Evolutionary conservation across 2,888 invertebrate species (phyloP), one percentile per base, ranked within the genome.

Genomic region (Amphiduros pacificus): DNA sequence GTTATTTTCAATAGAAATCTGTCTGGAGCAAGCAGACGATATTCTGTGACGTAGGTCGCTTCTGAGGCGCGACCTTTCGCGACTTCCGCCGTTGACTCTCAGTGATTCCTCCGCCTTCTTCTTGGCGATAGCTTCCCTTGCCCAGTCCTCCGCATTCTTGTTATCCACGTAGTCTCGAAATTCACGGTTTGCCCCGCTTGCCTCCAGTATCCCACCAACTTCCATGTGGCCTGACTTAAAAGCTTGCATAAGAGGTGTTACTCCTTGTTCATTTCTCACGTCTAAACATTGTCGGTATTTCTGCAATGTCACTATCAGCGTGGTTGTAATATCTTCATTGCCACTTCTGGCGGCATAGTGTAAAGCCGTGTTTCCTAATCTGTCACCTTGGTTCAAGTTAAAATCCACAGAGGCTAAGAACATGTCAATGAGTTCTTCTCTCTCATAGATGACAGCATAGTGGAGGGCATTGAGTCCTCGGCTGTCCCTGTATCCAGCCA

Each of bases 401-500:
- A 76, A 81, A 64, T 81, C 80, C n/a, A 76, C 71, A 5, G 80
- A 79, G 26, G 64, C 67, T 14, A 73, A 62, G 49, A 55, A 65
- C 4, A 71, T 44, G 2, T 67, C 62, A 0, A 74, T 71, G 54
- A 81, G 66, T 22, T 71, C 67, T 17, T 68, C 41, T 5, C 78
- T 66, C 31, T 74, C 73, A 55, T 77, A 77, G 5, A 81, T 73
- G 61, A 77, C 77, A 2, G 80, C 78, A 63, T 79, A 74, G 67
- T 81, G 80, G 54, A 81, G 68, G 11, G 76, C 78, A 53, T 76
- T 80, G 48, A 78, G 64, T 17, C 79, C 79, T 26, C 68, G 68
- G 26, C 67, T 68, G 65, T 82, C 82, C 28, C 67, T 60, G 0
- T 59, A 61, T 29, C 69, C 70, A 26, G 78, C 55, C 9, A 60